Conservation (phyloP, 2,797 vertebrate species). For the Helostoma temminkii region DNA sequence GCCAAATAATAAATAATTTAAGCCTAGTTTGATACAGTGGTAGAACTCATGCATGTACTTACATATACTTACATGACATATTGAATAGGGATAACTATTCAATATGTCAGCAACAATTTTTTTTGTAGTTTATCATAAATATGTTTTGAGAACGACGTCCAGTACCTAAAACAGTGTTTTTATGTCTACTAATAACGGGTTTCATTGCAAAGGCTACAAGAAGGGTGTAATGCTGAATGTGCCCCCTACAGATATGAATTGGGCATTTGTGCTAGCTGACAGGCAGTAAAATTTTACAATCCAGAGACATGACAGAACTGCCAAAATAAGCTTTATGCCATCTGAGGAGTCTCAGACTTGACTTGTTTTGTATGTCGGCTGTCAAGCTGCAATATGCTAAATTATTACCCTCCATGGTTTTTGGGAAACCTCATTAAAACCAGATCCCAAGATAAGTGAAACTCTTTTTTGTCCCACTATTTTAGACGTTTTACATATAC, state of each 20-base stretch:
- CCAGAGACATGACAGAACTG: not conserved
- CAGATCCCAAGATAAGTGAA: not conserved
- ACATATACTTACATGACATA: too few relatives aligned
- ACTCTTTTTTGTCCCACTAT: not conserved
- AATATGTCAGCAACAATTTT: too few relatives aligned
- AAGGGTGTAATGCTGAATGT: not conserved
- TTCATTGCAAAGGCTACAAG: not conserved
- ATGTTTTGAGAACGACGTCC: not conserved
- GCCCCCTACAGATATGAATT: not conserved
- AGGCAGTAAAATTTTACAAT: not conserved
- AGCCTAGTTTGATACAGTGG: too few relatives aligned
- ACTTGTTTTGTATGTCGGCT: not conserved
- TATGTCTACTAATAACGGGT: not conserved
- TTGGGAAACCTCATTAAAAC: not conserved
- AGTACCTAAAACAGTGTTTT: not conserved
- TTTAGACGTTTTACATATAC: too few relatives aligned
- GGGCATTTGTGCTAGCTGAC: not conserved
- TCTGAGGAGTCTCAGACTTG: not conserved
- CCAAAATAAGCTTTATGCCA: too few relatives aligned
- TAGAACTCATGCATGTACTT: too few relatives aligned
- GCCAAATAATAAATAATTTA: too few relatives aligned
- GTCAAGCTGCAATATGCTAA: not conserved
- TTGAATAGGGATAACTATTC: too few relatives aligned
- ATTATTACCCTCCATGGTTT: not conserved
- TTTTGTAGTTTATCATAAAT: too few relatives aligned